A percentile compares a stretch with the other conserved stretches of the same genome.
These are phyloP conservation scores for Tonatia bakeri DNA, from an alignment of 2,113 vertebrate species.

Conservation along the genomic window DNA sequence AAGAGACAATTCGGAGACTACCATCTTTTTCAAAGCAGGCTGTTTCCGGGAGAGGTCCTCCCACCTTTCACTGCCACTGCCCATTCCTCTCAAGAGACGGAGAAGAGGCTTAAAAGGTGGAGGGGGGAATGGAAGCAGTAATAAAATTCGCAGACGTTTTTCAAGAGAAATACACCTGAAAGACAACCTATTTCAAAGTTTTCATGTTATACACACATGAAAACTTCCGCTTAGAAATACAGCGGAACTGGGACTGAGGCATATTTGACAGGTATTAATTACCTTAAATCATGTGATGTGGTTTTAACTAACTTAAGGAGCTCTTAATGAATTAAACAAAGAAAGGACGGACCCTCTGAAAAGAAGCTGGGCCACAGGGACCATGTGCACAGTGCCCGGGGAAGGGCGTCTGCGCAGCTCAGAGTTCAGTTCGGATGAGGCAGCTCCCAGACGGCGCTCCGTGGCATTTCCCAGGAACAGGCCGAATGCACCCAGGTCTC, in stretches of 20 bases:
- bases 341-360: background rate
- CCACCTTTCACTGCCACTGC: background rate
- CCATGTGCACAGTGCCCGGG: background rate
- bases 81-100: background rate
- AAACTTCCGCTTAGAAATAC: background rate
- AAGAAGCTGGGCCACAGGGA: background rate
- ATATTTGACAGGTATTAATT: background rate
- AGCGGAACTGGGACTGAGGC: background rate
- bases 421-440: background rate
- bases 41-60: background rate
- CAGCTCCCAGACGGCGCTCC: background rate
- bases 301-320: background rate
- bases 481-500: background rate
- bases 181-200: background rate
- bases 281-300: background rate
- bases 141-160: background rate
- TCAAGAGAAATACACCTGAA: background rate
- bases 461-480: background rate
- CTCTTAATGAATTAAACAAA: background rate
- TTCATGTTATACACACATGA: background rate
- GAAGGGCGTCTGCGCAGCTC: background rate
- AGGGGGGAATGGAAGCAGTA: background rate
- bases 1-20: slow-evolving; percentile 24
- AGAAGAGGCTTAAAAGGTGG: background rate
- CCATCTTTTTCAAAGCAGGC: background rate